Percentiles rank a stretch among this genome's conserved stretches.
Evolutionary conservation across 1,140 invertebrate species (phyloP).

Genomic region (Fopius arisanus): DNA sequence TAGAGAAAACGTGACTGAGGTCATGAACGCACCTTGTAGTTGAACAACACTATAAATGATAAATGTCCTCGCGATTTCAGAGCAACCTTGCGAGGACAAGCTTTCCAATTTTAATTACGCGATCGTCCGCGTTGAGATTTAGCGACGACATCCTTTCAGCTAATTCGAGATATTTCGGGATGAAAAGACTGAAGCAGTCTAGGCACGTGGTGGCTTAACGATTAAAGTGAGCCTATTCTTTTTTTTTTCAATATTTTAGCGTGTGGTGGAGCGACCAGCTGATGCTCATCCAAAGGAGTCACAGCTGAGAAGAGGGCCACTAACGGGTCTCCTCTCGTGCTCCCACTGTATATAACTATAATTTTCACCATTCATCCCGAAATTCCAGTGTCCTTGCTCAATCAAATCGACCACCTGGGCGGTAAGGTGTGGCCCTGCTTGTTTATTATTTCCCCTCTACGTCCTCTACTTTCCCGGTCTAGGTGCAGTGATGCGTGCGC

Average conservation of each 20-base stretch:
- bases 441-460: background rate
- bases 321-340: slow-evolving; percentile 19
- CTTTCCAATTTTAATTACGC: slow-evolving; percentile 46
- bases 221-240: slow-evolving; percentile 19
- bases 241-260: slow-evolving; percentile 13
- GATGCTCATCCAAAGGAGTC: background rate
- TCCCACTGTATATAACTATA: background rate
- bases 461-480: background rate
- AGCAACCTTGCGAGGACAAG: slow-evolving; percentile 34
- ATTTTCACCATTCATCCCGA: background rate
- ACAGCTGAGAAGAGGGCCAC: slow-evolving; percentile 26
- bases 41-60: slow-evolving; percentile 15
- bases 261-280: background rate
- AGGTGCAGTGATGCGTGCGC: background rate
- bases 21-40: slow-evolving; percentile 13
- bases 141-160: too few relatives aligned
- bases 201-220: slow-evolving; percentile 22
- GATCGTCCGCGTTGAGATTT: too few relatives aligned
- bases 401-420: background rate
- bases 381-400: background rate
- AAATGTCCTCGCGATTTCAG: slow-evolving; percentile 26
- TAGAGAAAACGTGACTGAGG: background rate
- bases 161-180: too few relatives aligned
- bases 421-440: background rate
- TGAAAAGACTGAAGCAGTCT: slow-evolving; percentile 10